Evolutionary conservation across 2,113 vertebrate genomes (phyloP).

Genomic region (Salvelinus alpinus): DNA sequence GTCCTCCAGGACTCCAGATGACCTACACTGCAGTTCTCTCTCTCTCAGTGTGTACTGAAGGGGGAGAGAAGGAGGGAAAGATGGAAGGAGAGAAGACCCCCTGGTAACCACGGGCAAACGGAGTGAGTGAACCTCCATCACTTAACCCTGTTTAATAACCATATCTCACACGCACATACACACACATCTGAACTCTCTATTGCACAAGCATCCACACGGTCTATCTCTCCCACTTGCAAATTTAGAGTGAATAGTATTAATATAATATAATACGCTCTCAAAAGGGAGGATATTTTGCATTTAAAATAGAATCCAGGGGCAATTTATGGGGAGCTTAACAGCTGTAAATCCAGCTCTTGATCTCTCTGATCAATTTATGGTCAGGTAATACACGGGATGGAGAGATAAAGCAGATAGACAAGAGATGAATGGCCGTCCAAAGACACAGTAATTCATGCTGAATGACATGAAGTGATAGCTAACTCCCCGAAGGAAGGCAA

Average conservation of each 20-base stretch:
- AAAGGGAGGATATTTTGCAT: conserved; percentile 34
- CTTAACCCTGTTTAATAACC: conserved; percentile 36
- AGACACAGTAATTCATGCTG: conserved; percentile 38
- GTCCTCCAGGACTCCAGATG: conserved; percentile 31
- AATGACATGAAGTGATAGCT: conserved; percentile 38
- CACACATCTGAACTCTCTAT: neutral
- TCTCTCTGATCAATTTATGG: neutral
- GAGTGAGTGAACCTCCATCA: conserved; percentile 37
- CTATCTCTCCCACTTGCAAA: conserved; percentile 8
- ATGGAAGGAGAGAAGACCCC: too few relatives aligned
- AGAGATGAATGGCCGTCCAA: conserved; percentile 31
- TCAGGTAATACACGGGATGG: neutral
- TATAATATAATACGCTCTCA: conserved; percentile 6
- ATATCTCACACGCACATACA: neutral
- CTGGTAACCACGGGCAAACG: too few relatives aligned
- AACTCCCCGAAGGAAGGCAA: conserved; percentile 24
- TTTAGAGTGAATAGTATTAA: conserved; percentile 9
- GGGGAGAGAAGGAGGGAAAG: conserved; percentile 24
- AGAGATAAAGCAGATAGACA: neutral
- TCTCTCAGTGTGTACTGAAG: too few relatives aligned
- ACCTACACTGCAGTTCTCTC: conserved; percentile 35
- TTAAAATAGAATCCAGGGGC: conserved; percentile 18
- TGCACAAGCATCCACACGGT: conserved; percentile 2
- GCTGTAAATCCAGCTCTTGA: conserved; percentile 4
- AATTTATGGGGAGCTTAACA: conserved; percentile 32